A percentile compares a stretch with the other conserved stretches of the same genome.
Evolutionary conservation across 2,797 vertebrate genomes (phyloP).

Genomic region (Squalus acanthias): DNA sequence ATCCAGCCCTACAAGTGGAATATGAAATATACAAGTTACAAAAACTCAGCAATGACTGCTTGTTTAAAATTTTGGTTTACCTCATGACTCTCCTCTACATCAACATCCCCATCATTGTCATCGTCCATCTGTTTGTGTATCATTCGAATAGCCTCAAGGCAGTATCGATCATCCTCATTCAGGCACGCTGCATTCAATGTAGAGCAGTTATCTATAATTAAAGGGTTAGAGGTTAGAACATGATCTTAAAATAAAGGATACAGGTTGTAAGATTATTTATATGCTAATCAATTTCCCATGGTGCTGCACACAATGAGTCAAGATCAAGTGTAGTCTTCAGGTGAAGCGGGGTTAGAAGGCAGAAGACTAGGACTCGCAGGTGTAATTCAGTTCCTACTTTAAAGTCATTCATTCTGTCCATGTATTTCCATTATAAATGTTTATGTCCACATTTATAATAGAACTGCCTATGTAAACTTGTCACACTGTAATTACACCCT

Average conservation of each 20-base stretch:
- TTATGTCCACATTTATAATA: neutral
- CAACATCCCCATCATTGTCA: conserved; percentile 94
- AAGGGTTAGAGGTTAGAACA: neutral
- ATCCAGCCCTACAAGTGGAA: neutral
- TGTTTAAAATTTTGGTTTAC: conserved; percentile 57
- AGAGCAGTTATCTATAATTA: conserved; percentile 73
- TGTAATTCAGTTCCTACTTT: neutral
- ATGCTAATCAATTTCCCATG: neutral
- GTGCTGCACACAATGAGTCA: neutral
- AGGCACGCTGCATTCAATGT: conserved; percentile 82
- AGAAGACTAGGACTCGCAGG: neutral
- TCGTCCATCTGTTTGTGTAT: conserved; percentile 98
- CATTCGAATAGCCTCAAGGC: conserved; percentile 86
- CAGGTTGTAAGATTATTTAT: neutral
- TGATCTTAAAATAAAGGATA: neutral
- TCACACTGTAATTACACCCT: neutral
- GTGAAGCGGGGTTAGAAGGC: neutral
- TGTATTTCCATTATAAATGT: neutral
- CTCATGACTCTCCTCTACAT: conserved; percentile 97
- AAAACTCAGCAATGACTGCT: neutral
- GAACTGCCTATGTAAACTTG: neutral
- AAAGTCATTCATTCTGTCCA: neutral
- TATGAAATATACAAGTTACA: neutral
- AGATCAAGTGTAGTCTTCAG: neutral
- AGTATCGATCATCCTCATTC: conserved; percentile 84